phyloP scores from a whole-genome alignment of 2,888 invertebrate species.

The Drosophila mimetica region DNA sequence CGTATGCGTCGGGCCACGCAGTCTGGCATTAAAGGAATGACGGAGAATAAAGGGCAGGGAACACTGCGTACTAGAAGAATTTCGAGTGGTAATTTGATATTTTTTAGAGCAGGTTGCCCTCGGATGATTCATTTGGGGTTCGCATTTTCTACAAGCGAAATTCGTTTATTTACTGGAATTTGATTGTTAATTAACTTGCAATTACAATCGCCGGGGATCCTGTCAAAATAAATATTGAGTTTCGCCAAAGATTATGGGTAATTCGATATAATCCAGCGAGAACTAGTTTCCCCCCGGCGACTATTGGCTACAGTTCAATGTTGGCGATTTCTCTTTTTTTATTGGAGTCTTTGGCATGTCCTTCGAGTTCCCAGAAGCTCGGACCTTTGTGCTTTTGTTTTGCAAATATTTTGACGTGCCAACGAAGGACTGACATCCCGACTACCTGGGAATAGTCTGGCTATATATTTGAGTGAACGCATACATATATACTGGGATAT shows the following conservation, averaged over 20 bases:
- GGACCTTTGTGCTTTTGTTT: constrained; percentile 68
- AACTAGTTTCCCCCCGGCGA: constrained; percentile 25
- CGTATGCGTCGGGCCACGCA: constrained; percentile 56
- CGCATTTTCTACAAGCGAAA: constrained; percentile 63
- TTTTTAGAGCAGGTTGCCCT: constrained; percentile 59
- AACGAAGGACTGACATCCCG: constrained; percentile 11
- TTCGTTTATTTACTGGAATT: constrained; percentile 38
- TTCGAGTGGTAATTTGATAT: constrained; percentile 63
- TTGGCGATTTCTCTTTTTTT: constrained; percentile 16
- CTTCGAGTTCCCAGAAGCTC: constrained; percentile 54
- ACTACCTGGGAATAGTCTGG: constrained; percentile 5
- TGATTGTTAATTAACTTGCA: constrained; percentile 78
- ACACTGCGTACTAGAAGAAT: constrained; percentile 64
- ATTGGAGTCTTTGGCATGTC: constrained; percentile 44
- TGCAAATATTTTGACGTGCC: constrained; percentile 78
- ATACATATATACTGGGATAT: neutral
- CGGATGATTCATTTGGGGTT: constrained; percentile 60
- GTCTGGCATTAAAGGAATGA: constrained; percentile 53
- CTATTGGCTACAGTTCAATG: constrained; percentile 40
- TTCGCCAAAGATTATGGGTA: constrained; percentile 46
- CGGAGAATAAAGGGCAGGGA: constrained; percentile 3
- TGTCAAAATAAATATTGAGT: constrained; percentile 82
- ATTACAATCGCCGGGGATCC: constrained; percentile 52
- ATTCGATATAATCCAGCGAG: constrained; percentile 15
- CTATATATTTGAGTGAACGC: constrained; percentile 2